These are phyloP conservation scores for Pachyramphus minor DNA, from an alignment of 2,113 vertebrate species.

Conservation along the genomic window DNA sequence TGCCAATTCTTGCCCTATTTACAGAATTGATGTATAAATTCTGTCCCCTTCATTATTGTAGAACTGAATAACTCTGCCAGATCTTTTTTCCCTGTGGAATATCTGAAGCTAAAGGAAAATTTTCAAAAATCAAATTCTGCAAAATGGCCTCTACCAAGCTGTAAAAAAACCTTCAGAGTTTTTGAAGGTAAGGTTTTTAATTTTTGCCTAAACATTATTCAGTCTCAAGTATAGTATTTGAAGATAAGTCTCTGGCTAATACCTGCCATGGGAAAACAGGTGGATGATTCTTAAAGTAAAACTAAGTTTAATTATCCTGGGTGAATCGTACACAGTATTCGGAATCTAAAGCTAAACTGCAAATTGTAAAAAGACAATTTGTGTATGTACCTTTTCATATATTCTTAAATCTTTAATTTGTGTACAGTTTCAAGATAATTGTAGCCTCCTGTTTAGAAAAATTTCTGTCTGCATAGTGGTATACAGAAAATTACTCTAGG, in stretches of 20 bases:
- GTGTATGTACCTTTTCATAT: neutral
- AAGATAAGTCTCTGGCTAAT: neutral
- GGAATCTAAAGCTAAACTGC: neutral
- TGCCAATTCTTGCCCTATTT: neutral
- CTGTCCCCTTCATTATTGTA: slow-evolving; percentile 50
- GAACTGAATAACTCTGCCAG: slow-evolving; percentile 78
- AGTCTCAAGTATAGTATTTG: neutral
- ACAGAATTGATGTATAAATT: neutral
- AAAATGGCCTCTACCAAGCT: slow-evolving; percentile 79
- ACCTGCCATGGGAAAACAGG: neutral
- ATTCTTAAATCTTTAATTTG: neutral
- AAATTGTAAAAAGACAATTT: neutral
- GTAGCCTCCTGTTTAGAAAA: neutral
- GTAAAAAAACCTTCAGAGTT: slow-evolving; percentile 74
- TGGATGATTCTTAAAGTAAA: neutral
- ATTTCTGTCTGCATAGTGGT: neutral
- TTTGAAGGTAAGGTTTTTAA: slow-evolving; percentile 75
- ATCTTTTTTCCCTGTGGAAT: slow-evolving; percentile 76
- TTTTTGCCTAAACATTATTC: neutral
- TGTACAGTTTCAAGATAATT: neutral
- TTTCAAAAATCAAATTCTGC: slow-evolving; percentile 79
- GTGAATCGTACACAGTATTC: neutral
- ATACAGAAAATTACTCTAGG: neutral
- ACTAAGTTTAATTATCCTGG: neutral
- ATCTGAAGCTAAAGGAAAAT: slow-evolving; percentile 79